Base-by-base conservation (phyloP, 2,113 vertebrate genomes). In the Parus major region DNA sequence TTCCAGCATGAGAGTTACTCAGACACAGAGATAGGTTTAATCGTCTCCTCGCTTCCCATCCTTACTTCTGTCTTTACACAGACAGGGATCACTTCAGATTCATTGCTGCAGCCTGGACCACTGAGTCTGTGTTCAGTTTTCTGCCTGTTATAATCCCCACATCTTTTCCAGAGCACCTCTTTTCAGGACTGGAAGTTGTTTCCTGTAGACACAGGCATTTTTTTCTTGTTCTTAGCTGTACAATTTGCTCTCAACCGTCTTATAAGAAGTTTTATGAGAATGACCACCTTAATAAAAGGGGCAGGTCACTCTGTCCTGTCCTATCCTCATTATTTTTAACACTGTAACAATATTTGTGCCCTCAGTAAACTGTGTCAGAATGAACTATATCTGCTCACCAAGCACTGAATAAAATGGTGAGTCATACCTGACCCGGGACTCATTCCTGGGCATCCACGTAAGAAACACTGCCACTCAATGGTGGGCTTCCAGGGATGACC, bases 261-360 rank as follows among this genome's bases (percentile, higher is more conserved):
- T 64, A 25, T 3, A 42, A 52, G 72, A 78, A 78, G 46, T 65
- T 93, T 88, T 86, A 78, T 69, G 86, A 78, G 53, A 88, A 86
- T 33, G 64, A 29, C 49, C 80, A 79, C 56, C 56, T 83, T 78
- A 71, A 36, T 3, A 5, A 83, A 27, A 11, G 53, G 8, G 2
- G 53, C 55, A 76, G 53, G 70, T 88, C 85, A 84, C 46, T 53
- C 82, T 82, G 53, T 79, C 57, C 69, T 35, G 53, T 75, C 64
- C n/a, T 44, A 52, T 50, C 72, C 56, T 88, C 72, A 35, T 95
- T 94, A 90, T 86, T 96, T 95, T 94, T 81, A 88, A 75, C n/a
- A 70, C 63, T 86, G 49, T 59, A 75, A 81, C 85, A 93, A 23
- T 86, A 82, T 90, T 94, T 84, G 80, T 84, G 88, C 86, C 76